A percentile compares a stretch with the other conserved stretches of the same genome.
Conservation (phyloP, 2,797 vertebrate genomes). For the Diceros bicornis region DNA sequence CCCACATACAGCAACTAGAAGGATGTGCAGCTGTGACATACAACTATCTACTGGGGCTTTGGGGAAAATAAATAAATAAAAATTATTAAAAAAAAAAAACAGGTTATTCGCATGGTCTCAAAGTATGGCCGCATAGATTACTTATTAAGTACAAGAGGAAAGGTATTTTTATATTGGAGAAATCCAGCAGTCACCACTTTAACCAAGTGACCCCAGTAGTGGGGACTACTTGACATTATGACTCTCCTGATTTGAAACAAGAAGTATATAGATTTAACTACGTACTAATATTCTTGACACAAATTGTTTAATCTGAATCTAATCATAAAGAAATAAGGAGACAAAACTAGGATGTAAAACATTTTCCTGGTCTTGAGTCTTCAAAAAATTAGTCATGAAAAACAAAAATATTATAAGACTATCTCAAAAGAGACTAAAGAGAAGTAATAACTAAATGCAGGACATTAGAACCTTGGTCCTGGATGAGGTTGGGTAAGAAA, state of each 20-base stretch:
- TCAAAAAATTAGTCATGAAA: conserved; percentile 9
- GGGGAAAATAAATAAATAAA: no score
- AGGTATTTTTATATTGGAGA: background rate
- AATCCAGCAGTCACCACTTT: background rate
- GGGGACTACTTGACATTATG: background rate
- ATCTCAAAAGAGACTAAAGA: conserved; percentile 17
- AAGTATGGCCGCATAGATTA: background rate
- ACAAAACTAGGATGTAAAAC: background rate
- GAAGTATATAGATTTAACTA: background rate
- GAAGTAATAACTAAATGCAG: background rate
- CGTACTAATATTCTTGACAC: background rate
- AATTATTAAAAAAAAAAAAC: no score
- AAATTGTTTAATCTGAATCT: background rate
- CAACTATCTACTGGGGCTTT: no score
- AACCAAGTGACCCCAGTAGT: background rate
- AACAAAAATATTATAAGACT: background rate
- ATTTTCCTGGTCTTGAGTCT: background rate
- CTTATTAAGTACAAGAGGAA: background rate
- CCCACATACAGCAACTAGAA: no score
- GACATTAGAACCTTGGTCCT: background rate
- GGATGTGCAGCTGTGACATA: no score
- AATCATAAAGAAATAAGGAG: background rate
- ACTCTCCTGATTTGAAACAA: background rate
- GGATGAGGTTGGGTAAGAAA: background rate
- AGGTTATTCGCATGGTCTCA: background rate